Evolutionary conservation across 2,797 vertebrate species (phyloP), one percentile per base, ranked within the genome.

Genomic region (Eulemur coronatus): DNA sequence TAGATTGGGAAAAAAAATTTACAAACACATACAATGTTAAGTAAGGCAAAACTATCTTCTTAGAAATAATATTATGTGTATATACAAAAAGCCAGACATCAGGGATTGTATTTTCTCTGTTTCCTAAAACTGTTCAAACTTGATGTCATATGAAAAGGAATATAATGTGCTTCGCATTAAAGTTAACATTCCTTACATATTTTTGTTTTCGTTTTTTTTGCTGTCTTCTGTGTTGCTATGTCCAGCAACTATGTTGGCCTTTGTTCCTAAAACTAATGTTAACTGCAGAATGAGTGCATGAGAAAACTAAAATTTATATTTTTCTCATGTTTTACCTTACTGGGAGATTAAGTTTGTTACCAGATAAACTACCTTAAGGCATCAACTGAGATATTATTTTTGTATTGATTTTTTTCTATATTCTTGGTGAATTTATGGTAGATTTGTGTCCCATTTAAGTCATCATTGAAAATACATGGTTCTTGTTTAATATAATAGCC

Each of bases 1-100:
- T 92, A 97, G 82, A 89, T 84, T 84, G 57, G 84, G 95, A 89
- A 92, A 94, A 94, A 35, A 26, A 81, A 81, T 95, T 88, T 96
- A 95, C 46, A 96, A 96, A 97, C 13, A 13, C 87, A 33, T 84
- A 72, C 28, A 92, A 28, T 69, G n/a, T 89, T 89, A 91, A 86
- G 80, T 0, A 95, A 89, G 35, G 89, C 55, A 97, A 95, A 91
- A 93, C 89, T 86, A 3, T 7, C 75, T 95, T 96, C 50, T 79
- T 95, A 93, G 84, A 96, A 98, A 28, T 80, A 93, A 87, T 4
- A 7, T 80, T 38, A 26, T 85, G 2, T 65, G 28, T 22, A 59
- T 93, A 43, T 50, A 67, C 57, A 96, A 96, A 96, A 97, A 89
- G 22, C 38, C n/a, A 61, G 48, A 43, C 2, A 28, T 94, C 75